These are phyloP conservation scores for Byasa hedistus DNA, from an alignment of 2,888 invertebrate genomes.

Conservation along the genomic window DNA sequence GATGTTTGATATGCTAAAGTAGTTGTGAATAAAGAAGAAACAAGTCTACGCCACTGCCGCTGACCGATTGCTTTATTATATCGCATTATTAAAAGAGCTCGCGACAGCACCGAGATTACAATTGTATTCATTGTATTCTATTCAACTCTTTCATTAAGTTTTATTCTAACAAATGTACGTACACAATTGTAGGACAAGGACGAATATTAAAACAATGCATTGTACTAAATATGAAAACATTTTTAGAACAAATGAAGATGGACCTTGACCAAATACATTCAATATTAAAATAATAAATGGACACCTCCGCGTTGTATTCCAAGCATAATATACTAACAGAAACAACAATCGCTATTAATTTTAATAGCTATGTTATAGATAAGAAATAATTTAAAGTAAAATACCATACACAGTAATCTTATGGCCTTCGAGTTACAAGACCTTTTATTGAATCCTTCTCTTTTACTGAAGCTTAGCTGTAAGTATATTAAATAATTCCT, in stretches of 20 bases:
- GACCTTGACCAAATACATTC: constrained; percentile 12
- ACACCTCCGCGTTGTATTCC: neutral
- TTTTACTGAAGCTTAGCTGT: too few species aligned
- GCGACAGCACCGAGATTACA: constrained; percentile 10
- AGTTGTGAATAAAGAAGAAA: constrained; percentile 2
- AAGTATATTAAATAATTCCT: too few species aligned
- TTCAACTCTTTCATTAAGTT: constrained; percentile 18
- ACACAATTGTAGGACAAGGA: constrained; percentile 9
- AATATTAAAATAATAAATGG: neutral
- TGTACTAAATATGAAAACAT: constrained; percentile 10
- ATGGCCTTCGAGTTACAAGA: too few species aligned
- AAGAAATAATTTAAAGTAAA: too few species aligned
- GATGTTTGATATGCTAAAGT: neutral
- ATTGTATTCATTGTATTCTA: constrained; percentile 24
- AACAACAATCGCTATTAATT: too few species aligned
- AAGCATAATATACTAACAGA: neutral
- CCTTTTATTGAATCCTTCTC: too few species aligned
- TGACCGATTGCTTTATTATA: constrained; percentile 19
- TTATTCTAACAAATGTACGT: constrained; percentile 17
- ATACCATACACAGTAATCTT: too few species aligned
- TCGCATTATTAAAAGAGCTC: constrained; percentile 10
- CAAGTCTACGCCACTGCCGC: neutral
- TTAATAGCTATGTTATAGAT: too few species aligned
- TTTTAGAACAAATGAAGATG: constrained; percentile 3
- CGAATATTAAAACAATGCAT: constrained; percentile 13